Percentiles rank a stretch among this genome's conserved stretches.
Conservation (phyloP, 1,140 invertebrate species). For the Lutraria rhynchaena region DNA sequence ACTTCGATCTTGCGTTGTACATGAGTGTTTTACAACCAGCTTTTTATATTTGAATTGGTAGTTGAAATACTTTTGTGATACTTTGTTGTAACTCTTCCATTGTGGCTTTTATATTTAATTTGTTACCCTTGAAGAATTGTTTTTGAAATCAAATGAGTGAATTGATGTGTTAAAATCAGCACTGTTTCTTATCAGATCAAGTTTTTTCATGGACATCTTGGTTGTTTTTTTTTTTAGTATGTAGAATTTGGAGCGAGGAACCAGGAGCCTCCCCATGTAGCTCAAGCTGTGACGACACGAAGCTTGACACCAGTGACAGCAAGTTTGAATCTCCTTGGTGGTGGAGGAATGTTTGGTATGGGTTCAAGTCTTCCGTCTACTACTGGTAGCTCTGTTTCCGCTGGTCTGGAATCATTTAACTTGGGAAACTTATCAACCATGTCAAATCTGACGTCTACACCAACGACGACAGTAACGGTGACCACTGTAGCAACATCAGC, state of each 20-base stretch:
- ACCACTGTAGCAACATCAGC: conserved; percentile 62
- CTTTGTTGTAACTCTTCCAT: too few relatives aligned
- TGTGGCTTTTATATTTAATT: too few relatives aligned
- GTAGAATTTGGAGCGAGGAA: conserved; percentile 94
- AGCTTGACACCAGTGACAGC: conserved; percentile 65
- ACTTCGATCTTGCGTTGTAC: too few relatives aligned
- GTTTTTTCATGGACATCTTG: too few relatives aligned
- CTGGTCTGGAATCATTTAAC: conserved; percentile 29
- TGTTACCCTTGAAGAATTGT: too few relatives aligned
- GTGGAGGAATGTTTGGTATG: conserved; percentile 45
- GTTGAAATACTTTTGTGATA: too few relatives aligned
- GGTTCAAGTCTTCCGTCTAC: conserved; percentile 2
- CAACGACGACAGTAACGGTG: conserved; percentile 63
- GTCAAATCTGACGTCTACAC: conserved; percentile 62
- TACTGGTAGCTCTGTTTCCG: conserved; percentile 26
- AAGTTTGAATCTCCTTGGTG: conserved; percentile 42
- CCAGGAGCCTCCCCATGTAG: conserved; percentile 92
- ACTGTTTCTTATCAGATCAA: too few relatives aligned
- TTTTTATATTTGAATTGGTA: too few relatives aligned
- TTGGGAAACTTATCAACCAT: conserved; percentile 23
- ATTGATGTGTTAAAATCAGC: too few relatives aligned
- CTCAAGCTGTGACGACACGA: conserved; percentile 58
- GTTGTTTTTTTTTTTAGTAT: conserved; percentile 84
- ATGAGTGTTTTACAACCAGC: too few relatives aligned
- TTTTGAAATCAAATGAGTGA: too few relatives aligned